These are phyloP conservation scores for Camponotus floridanus DNA, from an alignment of 1,140 invertebrate genomes.

Conservation along the genomic window DNA sequence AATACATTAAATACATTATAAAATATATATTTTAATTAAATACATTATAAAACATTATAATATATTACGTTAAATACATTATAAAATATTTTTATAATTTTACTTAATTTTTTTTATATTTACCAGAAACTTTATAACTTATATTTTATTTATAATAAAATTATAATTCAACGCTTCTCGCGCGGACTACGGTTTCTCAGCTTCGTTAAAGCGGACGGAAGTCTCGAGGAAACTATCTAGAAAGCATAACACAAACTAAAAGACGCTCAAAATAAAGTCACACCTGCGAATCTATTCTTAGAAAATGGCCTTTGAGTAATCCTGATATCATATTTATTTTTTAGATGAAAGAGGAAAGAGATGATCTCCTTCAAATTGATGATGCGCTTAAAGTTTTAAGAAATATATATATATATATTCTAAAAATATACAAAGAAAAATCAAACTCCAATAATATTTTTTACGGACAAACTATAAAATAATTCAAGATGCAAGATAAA, in stretches of 20 bases:
- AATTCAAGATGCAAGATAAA: not conserved
- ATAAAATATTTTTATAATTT: slow-evolving; percentile 1
- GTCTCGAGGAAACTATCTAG: not conserved
- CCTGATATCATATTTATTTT: slow-evolving; percentile 15
- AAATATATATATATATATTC: slow-evolving; percentile 4
- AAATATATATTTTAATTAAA: no score
- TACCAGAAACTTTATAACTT: not conserved
- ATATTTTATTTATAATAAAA: not conserved
- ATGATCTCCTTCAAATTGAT: not conserved
- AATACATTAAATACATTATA: no score
- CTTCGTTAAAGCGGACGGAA: slow-evolving; percentile 19
- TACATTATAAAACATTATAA: no score
- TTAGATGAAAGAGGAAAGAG: not conserved
- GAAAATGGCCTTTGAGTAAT: not conserved
- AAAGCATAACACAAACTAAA: slow-evolving; percentile 28
- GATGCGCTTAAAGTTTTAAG: not conserved
- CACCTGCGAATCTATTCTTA: slow-evolving; percentile 32
- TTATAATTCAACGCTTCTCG: not conserved
- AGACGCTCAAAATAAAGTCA: slow-evolving; percentile 25
- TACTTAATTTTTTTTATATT: not conserved
- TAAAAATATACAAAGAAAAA: not conserved
- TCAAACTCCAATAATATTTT: not conserved
- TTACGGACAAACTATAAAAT: not conserved
- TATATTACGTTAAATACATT: not conserved
- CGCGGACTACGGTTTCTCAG: not conserved